Evolutionary conservation across 2,113 vertebrate genomes (phyloP).

Genomic region (Ammodytes marinus): DNA sequence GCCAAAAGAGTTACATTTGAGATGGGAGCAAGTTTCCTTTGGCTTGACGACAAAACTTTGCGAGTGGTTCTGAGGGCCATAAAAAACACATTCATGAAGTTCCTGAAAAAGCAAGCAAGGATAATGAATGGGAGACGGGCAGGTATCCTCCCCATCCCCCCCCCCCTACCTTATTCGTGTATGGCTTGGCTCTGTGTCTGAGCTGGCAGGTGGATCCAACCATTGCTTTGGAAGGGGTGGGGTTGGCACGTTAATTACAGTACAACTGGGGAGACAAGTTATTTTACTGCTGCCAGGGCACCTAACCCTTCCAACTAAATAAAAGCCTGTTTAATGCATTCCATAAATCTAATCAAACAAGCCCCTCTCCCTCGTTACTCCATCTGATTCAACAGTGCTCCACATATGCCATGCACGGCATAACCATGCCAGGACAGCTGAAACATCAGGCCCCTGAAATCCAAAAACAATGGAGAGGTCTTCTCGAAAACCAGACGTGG

Average conservation of each 20-base stretch:
- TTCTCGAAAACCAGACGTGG: slow-evolving; percentile 58
- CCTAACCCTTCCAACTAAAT: slow-evolving; percentile 75
- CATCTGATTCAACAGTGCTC: slow-evolving; percentile 61
- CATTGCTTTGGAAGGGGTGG: slow-evolving; percentile 51
- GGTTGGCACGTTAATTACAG: slow-evolving; percentile 52
- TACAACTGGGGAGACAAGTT: slow-evolving; percentile 57
- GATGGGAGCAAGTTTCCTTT: slow-evolving; percentile 49
- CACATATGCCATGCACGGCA: slow-evolving; percentile 62
- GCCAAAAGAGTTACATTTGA: slow-evolving; percentile 40
- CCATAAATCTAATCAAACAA: slow-evolving; percentile 85
- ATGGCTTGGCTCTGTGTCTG: slow-evolving; percentile 43
- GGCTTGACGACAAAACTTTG: slow-evolving; percentile 24
- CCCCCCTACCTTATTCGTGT: slow-evolving; percentile 16
- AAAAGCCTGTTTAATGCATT: slow-evolving; percentile 82
- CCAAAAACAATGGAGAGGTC: slow-evolving; percentile 61
- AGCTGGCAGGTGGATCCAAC: slow-evolving; percentile 76
- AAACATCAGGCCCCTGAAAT: slow-evolving; percentile 56
- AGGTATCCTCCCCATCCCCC: slow-evolving; percentile 31
- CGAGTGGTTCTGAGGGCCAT: slow-evolving; percentile 46
- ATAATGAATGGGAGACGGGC: slow-evolving; percentile 26
- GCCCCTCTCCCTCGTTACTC: slow-evolving; percentile 74
- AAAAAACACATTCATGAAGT: slow-evolving; percentile 35
- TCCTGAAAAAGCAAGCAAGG: slow-evolving; percentile 12
- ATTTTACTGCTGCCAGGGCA: slow-evolving; percentile 73
- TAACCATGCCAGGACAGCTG: slow-evolving; percentile 69